These are phyloP conservation scores for Crocidura indochinensis DNA, from an alignment of 2,797 vertebrate genomes.

Conservation along the genomic window DNA sequence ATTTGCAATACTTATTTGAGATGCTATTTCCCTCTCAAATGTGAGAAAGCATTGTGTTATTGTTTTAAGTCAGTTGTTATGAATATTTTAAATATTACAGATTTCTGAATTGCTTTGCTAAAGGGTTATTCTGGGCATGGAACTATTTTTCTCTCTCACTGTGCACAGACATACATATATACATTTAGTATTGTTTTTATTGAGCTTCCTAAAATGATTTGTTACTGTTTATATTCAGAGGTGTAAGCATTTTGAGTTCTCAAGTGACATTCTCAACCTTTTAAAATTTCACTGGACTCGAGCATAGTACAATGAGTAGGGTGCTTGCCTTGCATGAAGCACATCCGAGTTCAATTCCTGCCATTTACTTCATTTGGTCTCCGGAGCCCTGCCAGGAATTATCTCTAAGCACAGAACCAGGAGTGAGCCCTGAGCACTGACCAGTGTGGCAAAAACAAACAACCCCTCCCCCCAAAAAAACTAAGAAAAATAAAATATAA, in stretches of 20 bases:
- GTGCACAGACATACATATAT: not conserved
- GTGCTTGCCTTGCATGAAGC: too few relatives aligned
- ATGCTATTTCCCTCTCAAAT: conserved; percentile 68
- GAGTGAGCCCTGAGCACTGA: too few relatives aligned
- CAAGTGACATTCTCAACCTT: conserved; percentile 27
- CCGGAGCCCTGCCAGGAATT: too few relatives aligned
- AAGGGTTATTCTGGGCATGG: not conserved
- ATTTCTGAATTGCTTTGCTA: conserved; percentile 65
- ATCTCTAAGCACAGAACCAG: too few relatives aligned
- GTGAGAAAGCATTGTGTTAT: conserved; percentile 40
- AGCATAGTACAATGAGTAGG: too few relatives aligned
- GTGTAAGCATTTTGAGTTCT: not conserved
- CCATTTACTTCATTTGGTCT: too few relatives aligned
- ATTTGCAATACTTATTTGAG: conserved; percentile 73
- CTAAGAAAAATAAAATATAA: too few relatives aligned
- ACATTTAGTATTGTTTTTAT: conserved; percentile 36
- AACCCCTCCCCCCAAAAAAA: too few relatives aligned
- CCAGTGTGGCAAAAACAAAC: too few relatives aligned
- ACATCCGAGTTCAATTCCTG: too few relatives aligned
- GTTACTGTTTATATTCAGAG: conserved; percentile 56
- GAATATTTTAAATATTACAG: conserved; percentile 61
- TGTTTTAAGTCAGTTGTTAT: conserved; percentile 66
- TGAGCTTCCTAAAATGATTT: conserved; percentile 57
- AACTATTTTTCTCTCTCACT: conserved; percentile 39
- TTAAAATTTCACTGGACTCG: not conserved